Evolutionary conservation across 2,888 invertebrate species (phyloP), one percentile per base, ranked within the genome.

Genomic region (Tinea pellionella): DNA sequence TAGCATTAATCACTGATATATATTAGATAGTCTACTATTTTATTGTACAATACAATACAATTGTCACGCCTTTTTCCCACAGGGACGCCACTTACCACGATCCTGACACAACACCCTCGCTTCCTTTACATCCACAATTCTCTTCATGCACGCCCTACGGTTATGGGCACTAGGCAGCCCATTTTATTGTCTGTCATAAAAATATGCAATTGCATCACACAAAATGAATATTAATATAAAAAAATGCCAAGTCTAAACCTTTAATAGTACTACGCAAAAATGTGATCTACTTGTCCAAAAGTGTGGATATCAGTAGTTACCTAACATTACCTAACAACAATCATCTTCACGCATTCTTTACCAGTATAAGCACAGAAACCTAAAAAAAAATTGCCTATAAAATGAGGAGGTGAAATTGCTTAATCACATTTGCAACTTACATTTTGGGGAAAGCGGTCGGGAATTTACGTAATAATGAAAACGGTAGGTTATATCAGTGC

Each of bases 211-310:
- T n/a, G n/a, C n/a, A n/a, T n/a, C n/a, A n/a, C n/a, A n/a, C n/a
- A n/a, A n/a, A n/a, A n/a, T n/a, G n/a, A n/a, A n/a, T n/a, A n/a
- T n/a, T n/a, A n/a, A n/a, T n/a, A n/a, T n/a, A n/a, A n/a, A 24
- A 24, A 24, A 24, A 24, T 15, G 42, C 3, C 15, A 42, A 42
- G 15, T 15, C 13, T 15, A 42, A n/a, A 4, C 42, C n/a, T 42
- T 42, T 15, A 2, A 42, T 42, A 42, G 15, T 13, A 42, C n/a
- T n/a, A 64, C 67, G 13, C 59, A 68, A 62, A 69, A 72, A 65
- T 65, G 59, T 72, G 85, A 70, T 79, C 86, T 69, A 85, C 72
- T 76, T 85, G 78, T 73, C 73, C 85, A 83, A 64, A 68, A 72
- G 73, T 69, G 70, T 71, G 76, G 81, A 79, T 79, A 79, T 80